Evolutionary conservation across 2,113 vertebrate genomes (phyloP).

Genomic region (Sisor rabdophorus): DNA sequence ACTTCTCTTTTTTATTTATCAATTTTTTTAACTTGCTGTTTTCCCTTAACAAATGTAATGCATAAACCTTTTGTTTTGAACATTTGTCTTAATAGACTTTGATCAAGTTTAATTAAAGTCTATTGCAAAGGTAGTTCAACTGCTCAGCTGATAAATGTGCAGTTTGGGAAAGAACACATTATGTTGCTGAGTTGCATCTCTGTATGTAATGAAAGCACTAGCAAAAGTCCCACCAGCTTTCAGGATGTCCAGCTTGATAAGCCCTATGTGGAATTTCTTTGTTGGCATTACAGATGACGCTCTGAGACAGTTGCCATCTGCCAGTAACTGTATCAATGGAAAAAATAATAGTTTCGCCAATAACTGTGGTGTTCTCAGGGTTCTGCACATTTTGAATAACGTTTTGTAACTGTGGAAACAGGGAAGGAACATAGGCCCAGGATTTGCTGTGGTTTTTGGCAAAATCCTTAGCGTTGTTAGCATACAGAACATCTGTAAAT

Average conservation of each 20-base stretch:
- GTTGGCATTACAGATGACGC: slow-evolving; percentile 42
- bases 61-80: slow-evolving; percentile 39
- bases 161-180: slow-evolving; percentile 48
- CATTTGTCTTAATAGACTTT: slow-evolving; percentile 25
- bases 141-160: slow-evolving; percentile 5
- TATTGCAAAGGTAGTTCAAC: neutral
- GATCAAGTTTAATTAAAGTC: slow-evolving; percentile 13
- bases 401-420: slow-evolving; percentile 47
- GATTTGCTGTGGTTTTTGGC: slow-evolving; percentile 60
- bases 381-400: slow-evolving; percentile 50
- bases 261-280: slow-evolving; percentile 19
- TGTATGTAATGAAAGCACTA: slow-evolving; percentile 47
- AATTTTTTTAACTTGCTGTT: no score
- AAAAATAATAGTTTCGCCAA: slow-evolving; percentile 11
- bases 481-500: slow-evolving; percentile 62
- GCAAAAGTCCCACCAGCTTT: slow-evolving; percentile 57
- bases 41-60: slow-evolving; percentile 47
- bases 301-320: neutral
- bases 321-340: neutral
- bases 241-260: slow-evolving; percentile 32
- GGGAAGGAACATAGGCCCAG: slow-evolving; percentile 52
- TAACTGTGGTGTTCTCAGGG: slow-evolving; percentile 45
- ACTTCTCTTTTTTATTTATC: no score
- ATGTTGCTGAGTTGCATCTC: slow-evolving; percentile 48
- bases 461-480: slow-evolving; percentile 56